A percentile compares a stretch with the other conserved stretches of the same genome.
phyloP scores from a whole-genome alignment of 2,797 vertebrate species.

The Sus cebifrons region DNA sequence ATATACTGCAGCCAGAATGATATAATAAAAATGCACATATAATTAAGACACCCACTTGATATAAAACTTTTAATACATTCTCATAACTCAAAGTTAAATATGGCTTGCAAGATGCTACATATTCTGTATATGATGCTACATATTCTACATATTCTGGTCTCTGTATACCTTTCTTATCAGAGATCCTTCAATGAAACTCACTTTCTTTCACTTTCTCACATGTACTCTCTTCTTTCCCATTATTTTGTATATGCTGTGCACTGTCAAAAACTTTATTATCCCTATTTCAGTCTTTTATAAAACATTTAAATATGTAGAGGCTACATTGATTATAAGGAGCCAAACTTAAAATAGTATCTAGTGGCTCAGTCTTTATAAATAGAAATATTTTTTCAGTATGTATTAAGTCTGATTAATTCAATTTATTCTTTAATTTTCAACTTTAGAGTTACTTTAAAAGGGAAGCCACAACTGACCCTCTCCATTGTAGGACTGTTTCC shows the following conservation, averaged over 20 bases:
- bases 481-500: background rate
- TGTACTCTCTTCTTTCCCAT: background rate
- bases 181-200: background rate
- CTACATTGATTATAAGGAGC: background rate
- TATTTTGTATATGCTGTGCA: background rate
- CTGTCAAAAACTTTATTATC: background rate
- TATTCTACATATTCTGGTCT: background rate
- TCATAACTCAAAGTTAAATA: background rate
- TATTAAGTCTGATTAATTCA: background rate
- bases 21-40: background rate
- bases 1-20: background rate
- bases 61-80: background rate
- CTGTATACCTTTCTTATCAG: background rate
- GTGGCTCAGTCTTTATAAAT: background rate
- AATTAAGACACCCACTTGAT: background rate
- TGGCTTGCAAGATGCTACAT: background rate
- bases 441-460: background rate
- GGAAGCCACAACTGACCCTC: background rate
- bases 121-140: no score
- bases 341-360: background rate
- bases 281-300: background rate
- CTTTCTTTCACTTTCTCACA: background rate
- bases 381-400: background rate
- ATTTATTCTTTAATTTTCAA: slow-evolving; percentile 39
- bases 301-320: slow-evolving; percentile 9